Conservation (phyloP, 37 sponge, comb jelly and placozoan species). For the Amphimedon queenslandica region DNA sequence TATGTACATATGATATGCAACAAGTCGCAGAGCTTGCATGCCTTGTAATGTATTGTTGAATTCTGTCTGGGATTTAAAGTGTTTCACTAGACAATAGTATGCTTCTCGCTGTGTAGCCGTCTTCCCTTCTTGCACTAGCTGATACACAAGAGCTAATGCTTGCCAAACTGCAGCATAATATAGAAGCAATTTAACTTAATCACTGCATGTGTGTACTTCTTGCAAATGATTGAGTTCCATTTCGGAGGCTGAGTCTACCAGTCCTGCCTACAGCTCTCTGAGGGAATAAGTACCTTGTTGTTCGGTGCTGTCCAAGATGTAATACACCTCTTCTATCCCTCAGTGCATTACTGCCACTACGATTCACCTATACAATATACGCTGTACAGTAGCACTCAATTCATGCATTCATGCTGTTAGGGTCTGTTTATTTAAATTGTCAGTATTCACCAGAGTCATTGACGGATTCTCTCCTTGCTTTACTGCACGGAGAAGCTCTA, state of each 20-base stretch:
- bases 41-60: constrained; percentile 87
- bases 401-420: not conserved
- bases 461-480: constrained; percentile 43
- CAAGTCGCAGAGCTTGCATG: not conserved
- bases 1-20: not conserved
- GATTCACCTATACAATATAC: constrained; percentile 15
- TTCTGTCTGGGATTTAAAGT: constrained; percentile 83
- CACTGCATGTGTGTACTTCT: constrained; percentile 51
- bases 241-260: too few species aligned
- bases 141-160: constrained; percentile 57
- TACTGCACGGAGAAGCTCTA: constrained; percentile 37
- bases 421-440: not conserved
- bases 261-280: too few species aligned
- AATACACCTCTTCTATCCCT: constrained; percentile 50
- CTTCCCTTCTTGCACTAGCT: constrained; percentile 67
- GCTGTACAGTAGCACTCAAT: constrained; percentile 1
- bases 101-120: constrained; percentile 90
- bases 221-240: constrained; percentile 50
- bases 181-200: constrained; percentile 42
- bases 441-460: constrained; percentile 31
- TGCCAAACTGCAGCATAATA: constrained; percentile 89
- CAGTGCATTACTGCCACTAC: constrained; percentile 58
- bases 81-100: constrained; percentile 85
- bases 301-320: constrained; percentile 50
- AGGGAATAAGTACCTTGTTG: constrained; percentile 53